phyloP scores from a whole-genome alignment of 2,113 vertebrate species.

The Tychaedon coryphoeus region DNA sequence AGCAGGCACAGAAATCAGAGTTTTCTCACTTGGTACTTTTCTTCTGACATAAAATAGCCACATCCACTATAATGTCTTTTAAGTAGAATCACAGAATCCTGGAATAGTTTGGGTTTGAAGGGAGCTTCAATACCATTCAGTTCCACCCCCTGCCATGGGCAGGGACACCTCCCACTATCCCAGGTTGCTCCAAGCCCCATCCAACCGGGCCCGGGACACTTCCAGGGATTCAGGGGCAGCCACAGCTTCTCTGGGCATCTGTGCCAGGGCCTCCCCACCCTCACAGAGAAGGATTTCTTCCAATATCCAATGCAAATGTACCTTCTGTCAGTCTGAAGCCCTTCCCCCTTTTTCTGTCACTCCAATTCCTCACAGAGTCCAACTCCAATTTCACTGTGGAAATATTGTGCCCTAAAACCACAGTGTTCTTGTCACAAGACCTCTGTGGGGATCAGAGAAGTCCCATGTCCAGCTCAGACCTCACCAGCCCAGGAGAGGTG shows the following conservation, averaged over 20 bases:
- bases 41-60: neutral
- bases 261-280: neutral
- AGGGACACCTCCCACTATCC: fast-evolving
- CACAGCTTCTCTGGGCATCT: neutral
- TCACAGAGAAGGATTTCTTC: neutral
- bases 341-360: neutral
- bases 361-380: neutral
- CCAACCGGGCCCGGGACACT: neutral
- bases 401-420: neutral
- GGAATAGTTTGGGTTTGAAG: neutral
- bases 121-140: neutral
- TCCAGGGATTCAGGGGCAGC: neutral
- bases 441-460: neutral
- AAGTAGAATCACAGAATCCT: neutral
- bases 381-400: neutral
- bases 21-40: neutral
- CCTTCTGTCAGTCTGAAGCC: neutral
- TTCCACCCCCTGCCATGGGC: neutral
- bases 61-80: neutral
- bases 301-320: neutral
- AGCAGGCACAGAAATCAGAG: neutral
- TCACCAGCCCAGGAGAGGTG: neutral
- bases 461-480: neutral
- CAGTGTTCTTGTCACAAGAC: neutral
- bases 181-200: fast-evolving